Evolutionary conservation across 2,888 invertebrate species (phyloP).

Genomic region (Chrysotoxum bicinctum): DNA sequence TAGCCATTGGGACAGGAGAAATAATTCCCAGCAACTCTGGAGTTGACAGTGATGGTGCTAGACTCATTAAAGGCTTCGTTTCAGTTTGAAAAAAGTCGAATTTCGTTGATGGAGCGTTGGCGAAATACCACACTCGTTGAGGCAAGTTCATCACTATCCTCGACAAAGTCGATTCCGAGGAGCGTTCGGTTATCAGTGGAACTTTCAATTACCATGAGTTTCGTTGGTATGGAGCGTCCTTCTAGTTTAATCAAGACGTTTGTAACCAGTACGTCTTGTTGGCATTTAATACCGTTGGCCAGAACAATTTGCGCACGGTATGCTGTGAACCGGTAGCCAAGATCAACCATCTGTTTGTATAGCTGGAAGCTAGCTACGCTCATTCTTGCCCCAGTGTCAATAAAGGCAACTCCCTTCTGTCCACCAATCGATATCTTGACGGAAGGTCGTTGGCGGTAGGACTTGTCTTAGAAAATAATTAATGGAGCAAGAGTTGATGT

Average conservation of each 20-base stretch:
- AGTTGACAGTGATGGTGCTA: background rate
- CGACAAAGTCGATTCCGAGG: conserved; percentile 60
- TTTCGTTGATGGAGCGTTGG: background rate
- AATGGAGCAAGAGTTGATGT: too few relatives aligned
- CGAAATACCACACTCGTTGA: conserved; percentile 37
- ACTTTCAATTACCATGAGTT: conserved; percentile 74
- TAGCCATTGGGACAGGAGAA: background rate
- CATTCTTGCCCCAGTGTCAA: conserved; percentile 65
- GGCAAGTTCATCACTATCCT: conserved; percentile 75
- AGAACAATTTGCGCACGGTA: conserved; percentile 57
- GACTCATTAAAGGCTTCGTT: background rate
- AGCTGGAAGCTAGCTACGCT: conserved; percentile 54
- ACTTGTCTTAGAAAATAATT: too few relatives aligned
- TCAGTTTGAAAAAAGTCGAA: background rate
- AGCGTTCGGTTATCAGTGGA: background rate
- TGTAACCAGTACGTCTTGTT: conserved; percentile 40
- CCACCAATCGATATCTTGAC: conserved; percentile 22
- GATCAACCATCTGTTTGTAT: conserved; percentile 42
- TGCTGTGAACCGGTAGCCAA: conserved; percentile 40
- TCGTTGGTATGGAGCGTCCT: conserved; percentile 49
- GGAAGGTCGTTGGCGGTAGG: background rate
- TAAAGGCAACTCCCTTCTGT: conserved; percentile 47
- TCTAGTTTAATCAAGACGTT: conserved; percentile 40
- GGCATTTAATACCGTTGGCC: conserved; percentile 42
- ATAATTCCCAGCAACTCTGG: background rate